A percentile compares a stretch with the other conserved stretches of the same genome.
These are phyloP conservation scores for Harpegnathos saltator DNA, from an alignment of 1,140 invertebrate species.

Conservation along the genomic window DNA sequence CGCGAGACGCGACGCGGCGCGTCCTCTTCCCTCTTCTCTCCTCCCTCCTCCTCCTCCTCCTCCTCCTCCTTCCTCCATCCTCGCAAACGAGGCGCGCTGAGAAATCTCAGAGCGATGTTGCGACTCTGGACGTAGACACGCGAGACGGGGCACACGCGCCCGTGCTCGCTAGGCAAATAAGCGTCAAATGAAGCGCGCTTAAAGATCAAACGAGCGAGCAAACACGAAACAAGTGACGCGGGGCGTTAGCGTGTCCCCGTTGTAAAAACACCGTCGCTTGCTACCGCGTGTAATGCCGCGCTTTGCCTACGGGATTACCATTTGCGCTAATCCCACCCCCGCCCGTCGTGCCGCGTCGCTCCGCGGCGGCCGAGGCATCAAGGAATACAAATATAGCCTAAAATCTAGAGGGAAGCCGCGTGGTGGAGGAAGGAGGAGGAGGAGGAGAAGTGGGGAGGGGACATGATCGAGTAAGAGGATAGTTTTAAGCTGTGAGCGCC, in stretches of 20 bases:
- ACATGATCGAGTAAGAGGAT: constrained; percentile 74
- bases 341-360: background rate
- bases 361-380: constrained; percentile 62
- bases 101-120: constrained; percentile 70
- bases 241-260: constrained; percentile 79
- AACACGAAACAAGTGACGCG: constrained; percentile 84
- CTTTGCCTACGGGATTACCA: constrained; percentile 85
- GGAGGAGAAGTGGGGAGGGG: no score
- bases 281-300: constrained; percentile 75
- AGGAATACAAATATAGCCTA: constrained; percentile 81
- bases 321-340: constrained; percentile 80
- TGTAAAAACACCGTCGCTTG: constrained; percentile 82
- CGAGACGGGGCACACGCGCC: constrained; percentile 74
- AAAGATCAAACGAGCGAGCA: constrained; percentile 85
- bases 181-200: constrained; percentile 83
- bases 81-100: constrained; percentile 41
- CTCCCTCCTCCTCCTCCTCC: background rate
- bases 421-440: no score
- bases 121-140: constrained; percentile 66
- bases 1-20: constrained; percentile 7
- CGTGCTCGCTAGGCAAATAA: constrained; percentile 77
- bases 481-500: constrained; percentile 77
- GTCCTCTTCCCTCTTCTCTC: no score
- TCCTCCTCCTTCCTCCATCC: constrained; percentile 28
- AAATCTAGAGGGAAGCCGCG: constrained; percentile 65